These are phyloP conservation scores for Turritopsis dohrnii DNA, from an alignment of 30 jellyfish, hydroid and myxozoan genomes.

Conservation along the genomic window DNA sequence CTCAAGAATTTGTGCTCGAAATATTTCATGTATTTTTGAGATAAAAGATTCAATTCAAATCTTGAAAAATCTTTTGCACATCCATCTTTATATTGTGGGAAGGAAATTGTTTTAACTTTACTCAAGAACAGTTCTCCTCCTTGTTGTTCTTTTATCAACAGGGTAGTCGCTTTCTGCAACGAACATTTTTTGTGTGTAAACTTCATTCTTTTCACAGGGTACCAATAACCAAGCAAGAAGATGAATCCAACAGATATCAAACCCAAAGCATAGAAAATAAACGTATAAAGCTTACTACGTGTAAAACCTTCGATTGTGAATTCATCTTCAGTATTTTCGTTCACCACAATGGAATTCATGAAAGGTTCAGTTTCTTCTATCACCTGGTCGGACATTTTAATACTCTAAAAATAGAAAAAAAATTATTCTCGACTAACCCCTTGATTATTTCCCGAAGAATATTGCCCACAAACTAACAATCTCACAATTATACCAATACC, in stretches of 20 bases:
- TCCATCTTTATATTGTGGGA: background rate
- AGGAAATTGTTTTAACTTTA: background rate
- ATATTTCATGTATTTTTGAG: background rate
- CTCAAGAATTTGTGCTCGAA: slow-evolving; percentile 33
- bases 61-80: background rate
- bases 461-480: too few species aligned
- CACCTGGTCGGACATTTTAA: background rate
- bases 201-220: slow-evolving; percentile 15
- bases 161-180: slow-evolving; percentile 15
- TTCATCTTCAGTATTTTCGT: slow-evolving; percentile 41
- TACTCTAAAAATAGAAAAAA: background rate
- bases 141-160: background rate
- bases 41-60: slow-evolving; percentile 6
- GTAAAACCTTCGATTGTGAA: slow-evolving; percentile 22
- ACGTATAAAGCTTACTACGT: slow-evolving; percentile 18
- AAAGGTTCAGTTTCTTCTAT: background rate
- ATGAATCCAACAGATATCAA: slow-evolving; percentile 23
- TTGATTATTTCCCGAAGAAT: too few species aligned
- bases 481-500: too few species aligned
- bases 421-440: too few species aligned
- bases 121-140: slow-evolving; percentile 10
- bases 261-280: slow-evolving; percentile 10
- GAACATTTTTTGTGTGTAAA: slow-evolving; percentile 26
- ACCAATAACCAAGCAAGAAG: slow-evolving; percentile 31
- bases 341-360: slow-evolving; percentile 2